Percentiles rank a stretch among this genome's conserved stretches.
Evolutionary conservation across 2,888 invertebrate species (phyloP).

Genomic region (Anagyrus pseudococci): DNA sequence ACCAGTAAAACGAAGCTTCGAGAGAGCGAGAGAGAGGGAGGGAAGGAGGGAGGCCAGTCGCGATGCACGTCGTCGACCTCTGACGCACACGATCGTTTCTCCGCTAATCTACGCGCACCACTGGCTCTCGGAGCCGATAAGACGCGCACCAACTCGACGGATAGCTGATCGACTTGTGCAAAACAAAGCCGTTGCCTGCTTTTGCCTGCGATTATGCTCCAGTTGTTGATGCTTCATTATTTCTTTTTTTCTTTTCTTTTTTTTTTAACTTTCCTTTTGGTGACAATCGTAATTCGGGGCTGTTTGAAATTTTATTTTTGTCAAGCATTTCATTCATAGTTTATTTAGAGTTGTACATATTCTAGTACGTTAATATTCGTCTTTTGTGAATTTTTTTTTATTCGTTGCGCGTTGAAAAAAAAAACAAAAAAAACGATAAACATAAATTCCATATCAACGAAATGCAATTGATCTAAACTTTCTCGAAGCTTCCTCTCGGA

Average conservation of each 20-base stretch:
- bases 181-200: neutral
- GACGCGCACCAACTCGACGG: too few relatives aligned
- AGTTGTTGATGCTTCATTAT: too few relatives aligned
- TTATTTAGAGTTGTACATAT: neutral
- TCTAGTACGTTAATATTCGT: too few relatives aligned
- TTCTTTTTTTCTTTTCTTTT: too few relatives aligned
- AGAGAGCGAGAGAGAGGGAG: conserved; percentile 9
- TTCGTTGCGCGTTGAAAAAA: neutral
- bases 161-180: too few relatives aligned
- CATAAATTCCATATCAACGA: conserved; percentile 16
- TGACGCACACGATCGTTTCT: too few relatives aligned
- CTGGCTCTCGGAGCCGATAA: too few relatives aligned
- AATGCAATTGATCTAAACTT: conserved; percentile 4
- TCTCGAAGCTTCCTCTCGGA: conserved; percentile 23
- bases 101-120: too few relatives aligned
- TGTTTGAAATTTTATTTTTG: neutral
- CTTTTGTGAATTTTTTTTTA: too few relatives aligned
- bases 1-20: conserved; percentile 32
- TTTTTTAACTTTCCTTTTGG: too few relatives aligned
- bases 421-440: conserved; percentile 3
- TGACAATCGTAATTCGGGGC: neutral
- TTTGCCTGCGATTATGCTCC: neutral
- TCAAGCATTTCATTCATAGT: neutral
- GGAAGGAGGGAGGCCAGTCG: neutral
- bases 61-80: neutral